These are phyloP conservation scores for Candoia aspera DNA, from an alignment of 2,113 vertebrate species.

Conservation along the genomic window DNA sequence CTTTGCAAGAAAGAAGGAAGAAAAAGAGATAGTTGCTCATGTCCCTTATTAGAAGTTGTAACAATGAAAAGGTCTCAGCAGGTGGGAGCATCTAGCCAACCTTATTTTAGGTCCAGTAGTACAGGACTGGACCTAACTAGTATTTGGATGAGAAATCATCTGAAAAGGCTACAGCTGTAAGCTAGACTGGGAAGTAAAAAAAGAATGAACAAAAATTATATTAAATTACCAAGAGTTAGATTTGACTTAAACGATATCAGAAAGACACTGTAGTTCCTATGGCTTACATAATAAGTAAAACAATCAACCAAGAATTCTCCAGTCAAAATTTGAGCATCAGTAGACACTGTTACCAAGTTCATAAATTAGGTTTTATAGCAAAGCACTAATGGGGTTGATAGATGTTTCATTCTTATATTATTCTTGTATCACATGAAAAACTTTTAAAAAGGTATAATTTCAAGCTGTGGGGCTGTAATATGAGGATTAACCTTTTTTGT, in stretches of 20 bases:
- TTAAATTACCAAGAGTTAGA: not conserved
- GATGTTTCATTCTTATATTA: slow-evolving; percentile 50
- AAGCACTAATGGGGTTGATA: slow-evolving; percentile 44
- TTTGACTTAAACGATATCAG: slow-evolving; percentile 1
- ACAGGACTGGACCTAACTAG: not conserved
- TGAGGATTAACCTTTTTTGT: slow-evolving; percentile 35
- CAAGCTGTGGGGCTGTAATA: slow-evolving; percentile 54
- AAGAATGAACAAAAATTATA: not conserved
- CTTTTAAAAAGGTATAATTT: slow-evolving; percentile 39
- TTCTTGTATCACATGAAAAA: slow-evolving; percentile 49
- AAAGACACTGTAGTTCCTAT: slow-evolving; percentile 18
- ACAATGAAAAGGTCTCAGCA: not conserved
- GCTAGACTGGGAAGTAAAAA: not conserved
- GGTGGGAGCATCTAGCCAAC: not conserved
- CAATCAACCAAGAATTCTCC: slow-evolving; percentile 46
- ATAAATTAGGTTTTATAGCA: slow-evolving; percentile 54
- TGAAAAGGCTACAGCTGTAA: not conserved
- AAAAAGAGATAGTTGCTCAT: not conserved
- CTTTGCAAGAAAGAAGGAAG: not conserved
- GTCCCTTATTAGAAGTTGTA: not conserved
- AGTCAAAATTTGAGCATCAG: slow-evolving; percentile 49
- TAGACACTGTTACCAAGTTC: slow-evolving; percentile 49
- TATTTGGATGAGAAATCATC: not conserved
- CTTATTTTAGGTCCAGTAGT: not conserved
- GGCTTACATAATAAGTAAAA: slow-evolving; percentile 58